phyloP scores from a whole-genome alignment of 1,140 invertebrate genomes.

The Sitodiplosis mosellana region DNA sequence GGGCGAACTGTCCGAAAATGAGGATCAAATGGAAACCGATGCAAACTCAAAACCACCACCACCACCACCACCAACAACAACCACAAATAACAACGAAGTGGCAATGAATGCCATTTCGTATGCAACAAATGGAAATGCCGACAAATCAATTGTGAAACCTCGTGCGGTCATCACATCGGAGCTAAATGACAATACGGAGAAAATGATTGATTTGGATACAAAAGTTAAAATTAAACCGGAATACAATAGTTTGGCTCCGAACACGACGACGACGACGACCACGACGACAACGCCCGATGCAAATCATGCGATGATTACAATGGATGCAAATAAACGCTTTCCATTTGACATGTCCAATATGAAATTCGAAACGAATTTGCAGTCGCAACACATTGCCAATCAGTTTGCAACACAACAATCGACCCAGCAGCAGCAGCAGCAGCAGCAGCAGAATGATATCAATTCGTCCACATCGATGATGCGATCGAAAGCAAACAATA shows the following conservation, averaged over 20 bases:
- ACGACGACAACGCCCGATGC: background rate
- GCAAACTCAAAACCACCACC: background rate
- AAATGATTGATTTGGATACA: constrained; percentile 4
- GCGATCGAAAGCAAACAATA: constrained; percentile 13
- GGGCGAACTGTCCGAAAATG: constrained; percentile 62
- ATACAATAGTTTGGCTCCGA: background rate
- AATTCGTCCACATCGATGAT: background rate
- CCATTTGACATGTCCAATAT: constrained; percentile 21
- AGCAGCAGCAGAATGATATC: constrained; percentile 15
- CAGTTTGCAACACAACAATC: too few relatives aligned
- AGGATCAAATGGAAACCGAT: constrained; percentile 25
- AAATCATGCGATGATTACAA: too few relatives aligned
- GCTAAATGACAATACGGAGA: constrained; percentile 1
- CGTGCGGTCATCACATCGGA: constrained; percentile 5
- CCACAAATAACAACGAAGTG: background rate
- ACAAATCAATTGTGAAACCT: constrained; percentile 16
- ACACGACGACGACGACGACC: background rate
- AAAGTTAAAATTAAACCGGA: constrained; percentile 6
- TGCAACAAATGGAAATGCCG: constrained; percentile 7
- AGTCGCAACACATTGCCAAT: constrained; percentile 8
- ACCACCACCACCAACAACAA: too few relatives aligned
- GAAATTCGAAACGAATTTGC: constrained; percentile 17
- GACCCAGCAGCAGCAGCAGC: background rate
- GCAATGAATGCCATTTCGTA: background rate
- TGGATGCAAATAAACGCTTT: constrained; percentile 9